Conservation (phyloP, 2,888 invertebrate species). For the Tachina lurida region DNA sequence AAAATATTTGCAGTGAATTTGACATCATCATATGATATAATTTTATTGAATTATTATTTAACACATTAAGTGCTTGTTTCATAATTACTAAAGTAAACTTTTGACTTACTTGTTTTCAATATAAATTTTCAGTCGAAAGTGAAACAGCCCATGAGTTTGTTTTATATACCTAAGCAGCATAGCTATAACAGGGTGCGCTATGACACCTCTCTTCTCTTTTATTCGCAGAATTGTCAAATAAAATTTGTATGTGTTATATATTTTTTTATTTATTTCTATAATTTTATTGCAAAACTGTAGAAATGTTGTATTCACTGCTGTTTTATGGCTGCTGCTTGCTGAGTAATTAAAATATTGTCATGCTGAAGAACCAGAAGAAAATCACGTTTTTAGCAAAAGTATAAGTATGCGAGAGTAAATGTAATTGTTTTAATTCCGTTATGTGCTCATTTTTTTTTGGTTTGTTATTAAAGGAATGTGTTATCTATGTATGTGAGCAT, state of each 20-base stretch:
- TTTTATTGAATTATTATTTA: too few relatives aligned
- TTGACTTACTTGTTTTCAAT: too few relatives aligned
- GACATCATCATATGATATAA: too few relatives aligned
- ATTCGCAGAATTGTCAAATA: conserved; percentile 13
- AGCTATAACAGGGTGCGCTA: too few relatives aligned
- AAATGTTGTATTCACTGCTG: background rate
- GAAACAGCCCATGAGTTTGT: too few relatives aligned
- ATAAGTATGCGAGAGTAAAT: conserved; percentile 51
- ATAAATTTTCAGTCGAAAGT: too few relatives aligned
- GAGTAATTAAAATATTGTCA: conserved; percentile 67
- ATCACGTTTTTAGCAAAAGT: conserved; percentile 59
- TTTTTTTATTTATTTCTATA: conserved; percentile 9
- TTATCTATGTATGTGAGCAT: background rate
- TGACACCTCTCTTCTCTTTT: too few relatives aligned
- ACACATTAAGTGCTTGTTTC: too few relatives aligned
- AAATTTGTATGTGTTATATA: background rate
- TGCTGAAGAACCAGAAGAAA: conserved; percentile 34
- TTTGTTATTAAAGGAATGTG: background rate
- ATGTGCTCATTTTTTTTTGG: conserved; percentile 30
- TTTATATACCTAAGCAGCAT: too few relatives aligned
- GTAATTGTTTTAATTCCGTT: conserved; percentile 70
- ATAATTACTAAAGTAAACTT: too few relatives aligned
- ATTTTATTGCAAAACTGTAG: background rate
- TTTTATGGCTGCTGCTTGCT: background rate
- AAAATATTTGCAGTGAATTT: too few relatives aligned